Evolutionary conservation across 1,140 invertebrate species (phyloP).

Genomic region (Holotrichia oblita): DNA sequence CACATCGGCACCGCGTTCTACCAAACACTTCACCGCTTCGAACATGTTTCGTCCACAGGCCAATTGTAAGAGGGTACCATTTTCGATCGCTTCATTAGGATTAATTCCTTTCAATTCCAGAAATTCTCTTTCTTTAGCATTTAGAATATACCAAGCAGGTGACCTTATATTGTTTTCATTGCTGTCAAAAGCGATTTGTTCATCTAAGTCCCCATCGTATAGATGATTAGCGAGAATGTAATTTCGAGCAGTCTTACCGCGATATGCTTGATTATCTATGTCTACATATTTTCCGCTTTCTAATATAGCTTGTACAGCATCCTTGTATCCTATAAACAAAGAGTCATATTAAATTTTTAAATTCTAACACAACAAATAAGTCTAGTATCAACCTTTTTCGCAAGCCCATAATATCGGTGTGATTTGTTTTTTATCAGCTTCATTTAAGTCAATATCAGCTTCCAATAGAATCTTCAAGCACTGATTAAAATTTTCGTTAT

Average conservation of each 20-base stretch:
- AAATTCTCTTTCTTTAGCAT: neutral
- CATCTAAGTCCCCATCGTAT: slow-evolving; percentile 47
- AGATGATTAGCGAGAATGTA: slow-evolving; percentile 57
- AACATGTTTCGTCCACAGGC: slow-evolving; percentile 69
- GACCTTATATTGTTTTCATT: slow-evolving; percentile 62
- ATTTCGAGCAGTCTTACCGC: slow-evolving; percentile 66
- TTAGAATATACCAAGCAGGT: neutral
- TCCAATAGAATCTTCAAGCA: slow-evolving; percentile 67
- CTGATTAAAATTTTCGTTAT: slow-evolving; percentile 62
- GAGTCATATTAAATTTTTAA: neutral
- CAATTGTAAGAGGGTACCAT: slow-evolving; percentile 67
- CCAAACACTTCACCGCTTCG: slow-evolving; percentile 65
- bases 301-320: slow-evolving; percentile 64
- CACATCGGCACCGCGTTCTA: slow-evolving; percentile 66
- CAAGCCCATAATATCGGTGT: slow-evolving; percentile 70
- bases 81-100: neutral
- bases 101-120: neutral
- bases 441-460: slow-evolving; percentile 70
- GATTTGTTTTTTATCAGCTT: slow-evolving; percentile 66
- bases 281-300: slow-evolving; percentile 63
- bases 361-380: neutral
- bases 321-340: slow-evolving; percentile 65
- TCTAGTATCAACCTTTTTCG: neutral
- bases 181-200: slow-evolving; percentile 59
- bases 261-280: slow-evolving; percentile 67